These are phyloP conservation scores for Julus scandinavius DNA, from an alignment of 2,888 invertebrate species.

Conservation along the genomic window DNA sequence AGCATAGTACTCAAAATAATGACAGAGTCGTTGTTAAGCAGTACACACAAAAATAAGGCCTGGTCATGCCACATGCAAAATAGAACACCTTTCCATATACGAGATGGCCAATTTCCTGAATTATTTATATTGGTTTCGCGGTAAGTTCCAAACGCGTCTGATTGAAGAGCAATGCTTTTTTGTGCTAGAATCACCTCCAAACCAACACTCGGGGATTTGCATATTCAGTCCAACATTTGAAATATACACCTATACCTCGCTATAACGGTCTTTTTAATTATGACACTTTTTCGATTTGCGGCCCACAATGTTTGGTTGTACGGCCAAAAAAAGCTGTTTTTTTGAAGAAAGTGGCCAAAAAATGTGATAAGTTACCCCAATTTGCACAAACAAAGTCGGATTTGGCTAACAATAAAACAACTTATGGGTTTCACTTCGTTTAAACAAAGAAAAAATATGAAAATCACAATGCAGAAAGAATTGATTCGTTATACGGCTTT, in stretches of 20 bases:
- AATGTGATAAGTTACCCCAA: too few species aligned
- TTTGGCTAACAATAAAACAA: too few species aligned
- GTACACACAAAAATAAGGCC: neutral
- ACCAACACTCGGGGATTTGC: neutral
- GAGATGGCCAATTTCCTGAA: neutral
- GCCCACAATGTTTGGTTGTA: too few species aligned
- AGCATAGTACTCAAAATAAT: conserved; percentile 1
- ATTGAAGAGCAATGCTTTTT: neutral
- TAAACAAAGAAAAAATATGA: too few species aligned
- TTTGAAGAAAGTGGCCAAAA: too few species aligned
- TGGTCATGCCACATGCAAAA: neutral
- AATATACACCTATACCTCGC: neutral
- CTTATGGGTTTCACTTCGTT: too few species aligned
- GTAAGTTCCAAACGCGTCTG: neutral
- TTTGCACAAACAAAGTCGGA: too few species aligned
- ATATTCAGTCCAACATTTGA: neutral
- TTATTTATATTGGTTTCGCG: neutral
- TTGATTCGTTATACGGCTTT: too few species aligned
- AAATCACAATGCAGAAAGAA: too few species aligned
- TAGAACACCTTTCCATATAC: neutral
- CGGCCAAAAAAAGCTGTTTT: too few species aligned
- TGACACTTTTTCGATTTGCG: too few species aligned
- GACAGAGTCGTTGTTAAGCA: neutral
- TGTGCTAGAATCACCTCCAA: neutral
- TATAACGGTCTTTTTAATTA: too few species aligned